Base-by-base conservation (phyloP, 2,113 vertebrate genomes). In the Ameiurus melas region DNA sequence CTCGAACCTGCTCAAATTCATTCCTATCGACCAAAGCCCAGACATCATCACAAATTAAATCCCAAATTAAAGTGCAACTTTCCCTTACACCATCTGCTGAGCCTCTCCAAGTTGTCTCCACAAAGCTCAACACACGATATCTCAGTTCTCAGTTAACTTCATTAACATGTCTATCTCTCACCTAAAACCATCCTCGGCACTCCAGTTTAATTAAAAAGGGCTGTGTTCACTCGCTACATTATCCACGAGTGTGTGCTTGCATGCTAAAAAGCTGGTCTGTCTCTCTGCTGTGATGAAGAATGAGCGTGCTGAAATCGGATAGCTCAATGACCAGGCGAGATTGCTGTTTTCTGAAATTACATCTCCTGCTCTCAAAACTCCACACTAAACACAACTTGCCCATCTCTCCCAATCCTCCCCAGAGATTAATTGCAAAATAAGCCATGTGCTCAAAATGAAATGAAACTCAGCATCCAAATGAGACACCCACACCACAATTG, bases 151-250 rank as follows among this genome's bases (percentile, higher is more conserved):
- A 53, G 89, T 86, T 91, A 71, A 71, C 71, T 86, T 91, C 87
- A 91, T 89, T 91, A 89, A 86, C 90, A 85, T 86, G 86, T 91
- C 89, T 85, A 90, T 87, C 88, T 82, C 88, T 83, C 84, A 85
- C 91, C 90, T 89, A 89, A 91, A 92, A 87, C 85, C 87, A 77
- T 85, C 83, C 90, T 79, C 80, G 62, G 70, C 85, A 84, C 90
- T 91, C 86, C 88, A 83, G 88, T 90, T 90, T 91, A 88, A 91
- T 92, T 91, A 90, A 92, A 91, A 90, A 82, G 39, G 82, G 64
- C 75, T 73, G 85, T 86, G 85, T 90, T 90, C 88, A 81, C 85
- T 60, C 60, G 68, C 81, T 88, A 85, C 88, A 91, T 92, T 91
- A 92, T 92, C 91, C 89, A 66, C 43, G 79, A 82, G 86, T 87